phyloP scores from a whole-genome alignment of 2,113 vertebrate genomes.

The Myxocyprinus asiaticus region DNA sequence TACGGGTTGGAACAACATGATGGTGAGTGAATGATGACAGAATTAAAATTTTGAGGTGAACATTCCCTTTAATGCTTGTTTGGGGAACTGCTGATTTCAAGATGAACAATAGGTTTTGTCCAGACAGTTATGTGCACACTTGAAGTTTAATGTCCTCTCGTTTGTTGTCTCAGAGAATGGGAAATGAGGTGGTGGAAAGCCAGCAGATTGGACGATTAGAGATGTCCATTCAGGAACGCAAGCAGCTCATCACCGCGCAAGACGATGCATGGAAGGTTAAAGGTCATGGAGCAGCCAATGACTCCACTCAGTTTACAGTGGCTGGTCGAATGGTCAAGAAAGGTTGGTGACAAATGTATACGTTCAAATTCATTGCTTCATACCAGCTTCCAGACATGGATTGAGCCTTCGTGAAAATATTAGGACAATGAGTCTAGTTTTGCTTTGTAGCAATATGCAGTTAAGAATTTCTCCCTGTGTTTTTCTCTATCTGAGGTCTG shows the following conservation, averaged over 20 bases:
- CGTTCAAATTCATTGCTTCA: no score
- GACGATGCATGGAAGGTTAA: slow-evolving; percentile 91
- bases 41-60: no score
- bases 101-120: no score
- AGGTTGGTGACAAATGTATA: slow-evolving; percentile 74
- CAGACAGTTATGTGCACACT: no score
- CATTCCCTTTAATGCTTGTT: no score
- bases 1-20: no score
- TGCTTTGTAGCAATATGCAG: no score
- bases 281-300: slow-evolving; percentile 88
- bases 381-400: no score
- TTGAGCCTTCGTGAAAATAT: no score
- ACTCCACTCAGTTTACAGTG: slow-evolving; percentile 95
- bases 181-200: slow-evolving; percentile 68
- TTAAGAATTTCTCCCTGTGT: neutral
- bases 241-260: slow-evolving; percentile 84
- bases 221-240: slow-evolving; percentile 93
- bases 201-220: slow-evolving; percentile 62
- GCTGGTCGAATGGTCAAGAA: slow-evolving; percentile 95
- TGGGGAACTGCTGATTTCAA: no score
- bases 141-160: neutral
- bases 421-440: no score
- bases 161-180: slow-evolving; percentile 72
- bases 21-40: no score
- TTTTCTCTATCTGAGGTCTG: slow-evolving; percentile 78